Base-by-base conservation (phyloP, 2,888 invertebrate genomes). In the Hybos culiciformis region DNA sequence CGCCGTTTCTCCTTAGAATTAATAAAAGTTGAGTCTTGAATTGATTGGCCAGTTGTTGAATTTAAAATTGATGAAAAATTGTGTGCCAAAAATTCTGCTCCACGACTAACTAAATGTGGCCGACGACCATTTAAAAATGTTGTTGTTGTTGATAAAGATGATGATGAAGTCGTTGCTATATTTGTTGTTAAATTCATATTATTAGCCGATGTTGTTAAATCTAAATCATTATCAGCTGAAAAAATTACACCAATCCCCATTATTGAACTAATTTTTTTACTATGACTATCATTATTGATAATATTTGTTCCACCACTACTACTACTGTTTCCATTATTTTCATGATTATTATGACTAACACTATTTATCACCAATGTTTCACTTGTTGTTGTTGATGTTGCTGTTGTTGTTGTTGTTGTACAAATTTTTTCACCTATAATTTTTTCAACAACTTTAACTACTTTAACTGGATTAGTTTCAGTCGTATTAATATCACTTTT, bases 51-150 rank as follows among this genome's bases (percentile, higher is more conserved):
- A 12, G 29, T n/a, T 31, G 31, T 32, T n/a, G 31, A 17, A 32
- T 4, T 32, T 2, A 17, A 15, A 3, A 17, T 5, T 32, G 32
- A 17, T 3, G 37, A 19, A 5, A n/a, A 41, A 37, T 49, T 49
- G 26, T 48, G 48, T 18, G 50, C 46, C 32, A 50, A 36, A 48
- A 51, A 51, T 45, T 51, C 51, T 14, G 45, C 38, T 21, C 50
- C 50, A 33, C 50, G 47, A 19, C 50, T 51, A 11, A 51, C 51
- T 32, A 47, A 41, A 42, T 48, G 48, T 21, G 44, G 41, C 20
- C 50, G 46, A 33, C 49, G 42, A 17, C 44, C 47, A 21, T 39
- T 31, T 9, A 39, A 23, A 37, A 48, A 38, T 42, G 45, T 38
- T 23, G 48, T 29, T 21, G 44, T 20, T 14, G 45, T 32, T 29